These are phyloP conservation scores for Girardinichthys multiradiatus DNA, from an alignment of 2,113 vertebrate species.

Conservation along the genomic window DNA sequence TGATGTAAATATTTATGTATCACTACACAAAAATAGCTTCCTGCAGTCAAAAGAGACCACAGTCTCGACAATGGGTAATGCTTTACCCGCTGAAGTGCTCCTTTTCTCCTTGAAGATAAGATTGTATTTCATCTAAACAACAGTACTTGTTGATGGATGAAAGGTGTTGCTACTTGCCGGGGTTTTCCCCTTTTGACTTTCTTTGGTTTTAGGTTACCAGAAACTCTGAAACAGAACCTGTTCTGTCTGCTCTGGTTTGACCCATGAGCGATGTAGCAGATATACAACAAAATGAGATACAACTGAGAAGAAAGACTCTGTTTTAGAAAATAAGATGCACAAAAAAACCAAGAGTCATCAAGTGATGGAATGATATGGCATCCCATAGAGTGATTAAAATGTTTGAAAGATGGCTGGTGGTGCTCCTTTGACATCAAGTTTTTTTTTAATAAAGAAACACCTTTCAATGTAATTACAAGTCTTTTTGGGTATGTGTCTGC, in stretches of 20 bases:
- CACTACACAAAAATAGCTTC: neutral
- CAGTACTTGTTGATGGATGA: constrained; percentile 31
- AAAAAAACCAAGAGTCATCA: neutral
- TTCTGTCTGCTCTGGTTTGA: neutral
- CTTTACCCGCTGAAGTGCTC: constrained; percentile 27
- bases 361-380: neutral
- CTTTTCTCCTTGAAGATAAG: constrained; percentile 11
- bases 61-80: neutral
- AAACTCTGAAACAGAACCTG: constrained; percentile 8
- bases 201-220: constrained; percentile 12
- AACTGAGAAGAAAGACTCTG: neutral
- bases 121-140: constrained; percentile 38
- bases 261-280: neutral
- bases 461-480: neutral
- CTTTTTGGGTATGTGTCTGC: no score
- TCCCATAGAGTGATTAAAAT: neutral
- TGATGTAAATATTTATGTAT: constrained; percentile 19
- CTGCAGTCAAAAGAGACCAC: constrained; percentile 13
- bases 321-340: neutral
- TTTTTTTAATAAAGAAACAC: neutral
- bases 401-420: neutral
- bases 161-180: constrained; percentile 40
- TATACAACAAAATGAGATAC: neutral
- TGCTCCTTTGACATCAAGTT: neutral
- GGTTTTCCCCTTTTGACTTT: constrained; percentile 9